Evolutionary conservation across 2,113 vertebrate genomes (phyloP).

Genomic region (Chiloscyllium plagiosum): DNA sequence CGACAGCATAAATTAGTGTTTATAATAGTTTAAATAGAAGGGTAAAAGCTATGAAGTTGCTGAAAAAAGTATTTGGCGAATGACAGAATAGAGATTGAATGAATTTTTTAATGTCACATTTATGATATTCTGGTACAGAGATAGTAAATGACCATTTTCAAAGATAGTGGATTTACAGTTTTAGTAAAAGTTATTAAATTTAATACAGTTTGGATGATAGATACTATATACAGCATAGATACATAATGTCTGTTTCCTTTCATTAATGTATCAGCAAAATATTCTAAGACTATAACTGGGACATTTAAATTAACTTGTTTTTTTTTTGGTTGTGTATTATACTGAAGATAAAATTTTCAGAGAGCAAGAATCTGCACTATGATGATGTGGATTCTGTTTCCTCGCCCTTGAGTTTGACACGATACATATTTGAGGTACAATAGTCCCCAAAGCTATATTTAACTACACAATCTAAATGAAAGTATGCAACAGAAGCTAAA

Average conservation of each 20-base stretch:
- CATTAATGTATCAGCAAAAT: not conserved
- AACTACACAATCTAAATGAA: not conserved
- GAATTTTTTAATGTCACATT: not conserved
- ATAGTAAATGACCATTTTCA: not conserved
- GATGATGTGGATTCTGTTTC: not conserved
- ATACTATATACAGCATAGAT: not conserved
- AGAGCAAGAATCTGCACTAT: not conserved
- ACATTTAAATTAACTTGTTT: not conserved
- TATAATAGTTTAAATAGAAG: not conserved
- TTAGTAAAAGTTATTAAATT: not conserved
- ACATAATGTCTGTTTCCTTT: not conserved
- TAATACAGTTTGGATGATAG: not conserved
- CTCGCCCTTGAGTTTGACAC: slow-evolving; percentile 27
- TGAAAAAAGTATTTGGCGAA: not conserved
- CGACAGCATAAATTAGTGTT: not conserved
- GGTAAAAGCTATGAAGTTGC: not conserved
- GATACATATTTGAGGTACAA: not conserved
- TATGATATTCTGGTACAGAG: not conserved
- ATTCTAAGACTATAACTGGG: not conserved
- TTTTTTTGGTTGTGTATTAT: not conserved
- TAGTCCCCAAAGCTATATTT: slow-evolving; percentile 19
- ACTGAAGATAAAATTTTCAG: not conserved
- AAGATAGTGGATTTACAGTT: not conserved
- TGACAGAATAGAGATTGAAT: not conserved
- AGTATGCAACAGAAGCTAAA: not conserved